These are phyloP conservation scores for Nyctibius grandis DNA, from an alignment of 2,797 vertebrate genomes.

Conservation along the genomic window DNA sequence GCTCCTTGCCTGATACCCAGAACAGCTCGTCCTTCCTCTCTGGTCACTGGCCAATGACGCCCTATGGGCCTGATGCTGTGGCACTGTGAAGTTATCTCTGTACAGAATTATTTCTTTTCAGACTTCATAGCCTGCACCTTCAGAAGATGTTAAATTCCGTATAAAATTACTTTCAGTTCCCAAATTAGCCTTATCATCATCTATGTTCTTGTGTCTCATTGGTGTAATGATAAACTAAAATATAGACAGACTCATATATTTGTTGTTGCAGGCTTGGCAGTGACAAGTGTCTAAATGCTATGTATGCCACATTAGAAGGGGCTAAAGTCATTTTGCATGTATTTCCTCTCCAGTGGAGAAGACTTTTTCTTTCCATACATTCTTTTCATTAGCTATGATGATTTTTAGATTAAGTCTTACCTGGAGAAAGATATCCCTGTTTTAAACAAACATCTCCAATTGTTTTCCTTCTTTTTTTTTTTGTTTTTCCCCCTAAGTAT, in stretches of 20 bases:
- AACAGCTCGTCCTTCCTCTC: neutral
- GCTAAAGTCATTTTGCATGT: neutral
- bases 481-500: no score
- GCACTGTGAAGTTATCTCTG: neutral
- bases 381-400: neutral
- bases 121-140: neutral
- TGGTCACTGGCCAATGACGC: neutral
- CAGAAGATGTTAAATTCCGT: neutral
- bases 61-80: neutral
- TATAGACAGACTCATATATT: accelerated
- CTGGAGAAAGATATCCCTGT: neutral
- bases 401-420: neutral
- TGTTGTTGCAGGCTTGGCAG: neutral
- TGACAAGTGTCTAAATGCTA: neutral
- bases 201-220: neutral
- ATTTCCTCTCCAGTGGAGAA: neutral
- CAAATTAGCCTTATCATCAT: neutral
- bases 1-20: neutral
- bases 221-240: neutral
- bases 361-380: neutral
- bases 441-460: neutral
- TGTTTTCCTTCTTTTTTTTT: no score
- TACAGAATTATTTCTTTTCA: neutral
- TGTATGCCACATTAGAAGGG: neutral
- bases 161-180: neutral